phyloP scores from a whole-genome alignment of 2,797 vertebrate species.

The Megalops cyprinoides region DNA sequence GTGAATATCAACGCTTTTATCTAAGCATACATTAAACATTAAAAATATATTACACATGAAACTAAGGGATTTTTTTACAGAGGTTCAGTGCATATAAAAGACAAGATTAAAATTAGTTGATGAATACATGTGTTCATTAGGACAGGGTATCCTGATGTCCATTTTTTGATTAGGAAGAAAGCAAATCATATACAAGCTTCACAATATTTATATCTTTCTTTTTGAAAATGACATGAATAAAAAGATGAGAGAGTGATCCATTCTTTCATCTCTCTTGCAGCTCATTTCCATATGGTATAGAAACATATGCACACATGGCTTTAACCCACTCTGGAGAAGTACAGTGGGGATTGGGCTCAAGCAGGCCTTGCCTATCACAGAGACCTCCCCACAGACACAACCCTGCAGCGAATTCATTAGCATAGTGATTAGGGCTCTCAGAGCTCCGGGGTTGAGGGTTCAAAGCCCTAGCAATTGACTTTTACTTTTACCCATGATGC shows the following conservation, averaged over 20 bases:
- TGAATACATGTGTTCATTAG: neutral
- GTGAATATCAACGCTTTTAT: too few relatives aligned
- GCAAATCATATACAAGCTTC: neutral
- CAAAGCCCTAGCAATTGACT: neutral
- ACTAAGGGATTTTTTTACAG: neutral
- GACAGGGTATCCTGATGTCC: neutral
- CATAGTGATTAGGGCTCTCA: neutral
- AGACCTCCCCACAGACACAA: neutral
- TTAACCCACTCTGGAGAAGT: neutral
- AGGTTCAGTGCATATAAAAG: neutral
- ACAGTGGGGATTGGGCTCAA: constrained; percentile 1
- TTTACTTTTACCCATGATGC: neutral
- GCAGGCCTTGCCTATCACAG: neutral
- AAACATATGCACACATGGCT: neutral
- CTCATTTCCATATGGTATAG: neutral
- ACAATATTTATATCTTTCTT: neutral
- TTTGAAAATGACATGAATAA: neutral
- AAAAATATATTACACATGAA: neutral
- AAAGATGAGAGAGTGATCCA: neutral
- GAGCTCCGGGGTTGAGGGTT: neutral
- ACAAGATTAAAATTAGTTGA: neutral
- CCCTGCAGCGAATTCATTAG: neutral
- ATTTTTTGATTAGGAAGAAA: too few relatives aligned
- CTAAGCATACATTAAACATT: too few relatives aligned
- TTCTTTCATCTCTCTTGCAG: constrained; percentile 13